These are phyloP conservation scores for Bryconaethiops microstoma DNA, from an alignment of 2,797 vertebrate genomes.

Conservation along the genomic window DNA sequence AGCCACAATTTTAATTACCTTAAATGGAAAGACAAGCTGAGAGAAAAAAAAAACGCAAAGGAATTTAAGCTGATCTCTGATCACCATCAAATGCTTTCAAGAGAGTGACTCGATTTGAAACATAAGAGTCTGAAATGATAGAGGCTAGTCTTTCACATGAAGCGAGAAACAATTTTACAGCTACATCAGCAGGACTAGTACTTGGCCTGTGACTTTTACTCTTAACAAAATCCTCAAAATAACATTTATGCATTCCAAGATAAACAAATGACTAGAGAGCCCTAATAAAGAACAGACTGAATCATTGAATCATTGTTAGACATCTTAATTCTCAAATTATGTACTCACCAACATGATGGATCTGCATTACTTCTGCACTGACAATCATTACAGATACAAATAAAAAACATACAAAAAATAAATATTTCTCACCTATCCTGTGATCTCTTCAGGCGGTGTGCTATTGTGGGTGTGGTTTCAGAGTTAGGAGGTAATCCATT, in stretches of 20 bases:
- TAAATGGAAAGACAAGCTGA: constrained; percentile 46
- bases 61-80: constrained; percentile 18
- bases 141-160: constrained; percentile 22
- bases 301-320: constrained; percentile 28
- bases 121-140: constrained; percentile 42
- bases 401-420: background rate
- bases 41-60: background rate
- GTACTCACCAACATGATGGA: too few species aligned
- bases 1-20: constrained; percentile 32
- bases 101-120: constrained; percentile 41
- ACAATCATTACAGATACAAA: constrained; percentile 6
- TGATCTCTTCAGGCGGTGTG: constrained; percentile 81
- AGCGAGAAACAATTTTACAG: constrained; percentile 46
- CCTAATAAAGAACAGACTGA: constrained; percentile 50
- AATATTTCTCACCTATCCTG: constrained; percentile 84
- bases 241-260: constrained; percentile 37
- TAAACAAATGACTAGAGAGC: constrained; percentile 39
- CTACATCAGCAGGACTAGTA: constrained; percentile 52
- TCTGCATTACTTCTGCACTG: background rate
- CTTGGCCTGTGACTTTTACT: constrained; percentile 52
- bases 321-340: too few species aligned
- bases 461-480: constrained; percentile 86
- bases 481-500: constrained; percentile 89
- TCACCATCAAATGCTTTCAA: constrained; percentile 40
- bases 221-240: constrained; percentile 46